Base-by-base conservation (phyloP, 2,888 invertebrate genomes). In the Drosophila sordidapex region DNA sequence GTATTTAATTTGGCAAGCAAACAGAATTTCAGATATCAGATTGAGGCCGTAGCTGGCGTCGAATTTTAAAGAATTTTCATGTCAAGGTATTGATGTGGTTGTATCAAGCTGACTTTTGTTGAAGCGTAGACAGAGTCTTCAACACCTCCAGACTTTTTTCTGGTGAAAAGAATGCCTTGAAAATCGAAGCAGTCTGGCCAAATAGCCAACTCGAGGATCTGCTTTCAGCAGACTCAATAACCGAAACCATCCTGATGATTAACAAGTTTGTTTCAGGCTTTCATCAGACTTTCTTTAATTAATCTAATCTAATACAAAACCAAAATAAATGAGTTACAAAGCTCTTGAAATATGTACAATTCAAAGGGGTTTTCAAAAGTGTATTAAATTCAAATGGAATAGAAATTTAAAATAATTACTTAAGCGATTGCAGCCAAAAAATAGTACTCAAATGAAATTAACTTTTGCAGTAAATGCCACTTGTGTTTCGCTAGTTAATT, bases 381-480 rank as follows among this genome's bases (percentile, higher is more conserved):
- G 6, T 21, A 15, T 35, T 27, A 13, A 35, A 13, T n/a, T 38
- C 10, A 10, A 25, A 18, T 62, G 18, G 2, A 33, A 31, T 38
- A 29, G 2, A 2, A 5, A 21, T 63, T 27, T 1, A 35, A 13
- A 43, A 40, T 40, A 54, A 35, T 54, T 35, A 6, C 7, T 8
- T 27, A 27, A 54, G 13, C 13, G 13, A 40, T 31, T 25, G n/a
- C 58, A 43, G 38, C 33, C 21, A 11, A 25, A 53, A 29, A 38
- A 7, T 0, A 25, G 6, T 38, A 27, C 54, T 66, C 13, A 8
- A 58, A 54, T 57, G 57, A 10, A 64, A 65, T 74, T 31, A 66
- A 65, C 29, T 71, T 66, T 36, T 60, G 43, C 65, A 73, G 74
- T 81, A 83, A 69, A 69, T 68, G 49, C 46, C 58, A 54, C 38